phyloP scores from a whole-genome alignment of 2,113 vertebrate genomes.

The Egretta garzetta region DNA sequence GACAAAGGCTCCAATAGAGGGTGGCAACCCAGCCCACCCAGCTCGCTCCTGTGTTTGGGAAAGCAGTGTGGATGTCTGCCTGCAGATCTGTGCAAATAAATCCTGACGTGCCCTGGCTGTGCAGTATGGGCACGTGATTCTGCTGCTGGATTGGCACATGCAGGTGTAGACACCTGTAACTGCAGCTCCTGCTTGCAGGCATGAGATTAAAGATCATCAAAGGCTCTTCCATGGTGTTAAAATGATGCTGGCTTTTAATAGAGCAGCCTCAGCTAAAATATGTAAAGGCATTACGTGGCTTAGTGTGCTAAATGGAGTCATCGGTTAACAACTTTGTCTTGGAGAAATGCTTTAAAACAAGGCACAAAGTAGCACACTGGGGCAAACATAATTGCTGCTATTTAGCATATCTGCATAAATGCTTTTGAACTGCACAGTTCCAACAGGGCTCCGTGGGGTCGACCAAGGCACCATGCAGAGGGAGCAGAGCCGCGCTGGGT shows the following conservation, averaged over 20 bases:
- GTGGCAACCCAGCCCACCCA: not conserved
- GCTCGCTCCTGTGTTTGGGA: not conserved
- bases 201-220: not conserved
- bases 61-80: not conserved
- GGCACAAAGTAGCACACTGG: not conserved
- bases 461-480: rapidly evolving
- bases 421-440: not conserved
- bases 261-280: not conserved
- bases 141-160: not conserved
- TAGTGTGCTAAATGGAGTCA: not conserved
- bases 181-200: not conserved
- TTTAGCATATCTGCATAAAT: not conserved
- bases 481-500: rapidly evolving
- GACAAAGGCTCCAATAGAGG: not conserved
- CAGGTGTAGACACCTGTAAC: not conserved
- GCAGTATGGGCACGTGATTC: rapidly evolving
- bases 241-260: not conserved
- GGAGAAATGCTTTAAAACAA: not conserved
- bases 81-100: not conserved
- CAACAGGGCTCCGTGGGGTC: rapidly evolving
- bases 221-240: not conserved
- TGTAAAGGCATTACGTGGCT: not conserved
- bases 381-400: not conserved
- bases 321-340: not conserved
- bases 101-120: not conserved